These are phyloP conservation scores for Nomada hirtipes DNA, from an alignment of 2,888 invertebrate species.

Conservation along the genomic window DNA sequence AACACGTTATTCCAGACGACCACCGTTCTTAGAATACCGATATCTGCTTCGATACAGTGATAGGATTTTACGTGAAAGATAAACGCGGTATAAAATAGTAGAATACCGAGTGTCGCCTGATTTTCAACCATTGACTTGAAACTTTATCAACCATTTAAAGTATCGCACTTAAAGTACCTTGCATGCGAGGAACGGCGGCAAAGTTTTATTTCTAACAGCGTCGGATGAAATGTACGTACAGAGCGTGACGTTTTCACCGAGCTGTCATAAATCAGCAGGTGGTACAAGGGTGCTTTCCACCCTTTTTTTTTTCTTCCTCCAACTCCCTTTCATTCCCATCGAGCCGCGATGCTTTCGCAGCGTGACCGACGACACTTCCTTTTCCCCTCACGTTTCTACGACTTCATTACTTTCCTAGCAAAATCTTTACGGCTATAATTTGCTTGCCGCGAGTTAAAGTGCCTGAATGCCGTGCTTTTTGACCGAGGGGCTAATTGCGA, in stretches of 20 bases:
- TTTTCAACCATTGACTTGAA: not conserved
- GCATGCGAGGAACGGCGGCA: not conserved
- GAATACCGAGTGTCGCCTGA: not conserved
- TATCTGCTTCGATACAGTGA: not conserved
- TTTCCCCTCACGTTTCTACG: not conserved
- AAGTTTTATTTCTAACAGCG: conserved; percentile 58
- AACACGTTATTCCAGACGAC: not conserved
- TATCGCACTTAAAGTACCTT: too few relatives aligned
- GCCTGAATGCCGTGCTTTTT: conserved; percentile 18
- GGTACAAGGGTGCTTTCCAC: conserved; percentile 1
- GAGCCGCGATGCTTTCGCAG: not conserved
- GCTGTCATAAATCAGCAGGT: conserved; percentile 54
- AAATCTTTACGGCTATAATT: conserved; percentile 45
- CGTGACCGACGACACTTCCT: conserved; percentile 3
- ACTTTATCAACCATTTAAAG: not conserved
- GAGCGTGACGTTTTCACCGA: conserved; percentile 55
- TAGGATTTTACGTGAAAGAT: too few relatives aligned
- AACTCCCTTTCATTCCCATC: not conserved
- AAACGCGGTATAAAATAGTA: too few relatives aligned
- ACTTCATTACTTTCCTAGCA: conserved; percentile 26
- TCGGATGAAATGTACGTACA: conserved; percentile 45
- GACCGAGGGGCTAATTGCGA: conserved; percentile 53
- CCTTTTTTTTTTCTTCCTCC: not conserved
- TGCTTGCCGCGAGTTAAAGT: conserved; percentile 19
- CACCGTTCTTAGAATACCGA: not conserved